Evolutionary conservation across 2,797 vertebrate species (phyloP).

Genomic region (Hypotaenidia okinawae): DNA sequence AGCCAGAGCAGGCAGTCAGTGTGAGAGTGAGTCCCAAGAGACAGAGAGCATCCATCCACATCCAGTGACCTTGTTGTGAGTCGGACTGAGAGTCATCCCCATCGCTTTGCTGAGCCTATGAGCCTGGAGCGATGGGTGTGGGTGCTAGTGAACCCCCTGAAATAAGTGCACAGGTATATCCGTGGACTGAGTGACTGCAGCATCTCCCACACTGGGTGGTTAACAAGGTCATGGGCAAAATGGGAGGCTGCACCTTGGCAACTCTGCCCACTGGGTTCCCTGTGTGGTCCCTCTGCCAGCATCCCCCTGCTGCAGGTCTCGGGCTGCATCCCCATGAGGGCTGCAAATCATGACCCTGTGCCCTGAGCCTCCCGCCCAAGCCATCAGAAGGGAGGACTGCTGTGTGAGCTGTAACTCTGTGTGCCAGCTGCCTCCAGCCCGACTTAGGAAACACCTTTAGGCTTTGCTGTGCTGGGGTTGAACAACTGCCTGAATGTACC

Average conservation of each 20-base stretch:
- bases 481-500: neutral
- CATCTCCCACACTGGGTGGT: neutral
- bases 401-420: neutral
- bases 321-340: neutral
- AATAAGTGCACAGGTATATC: neutral
- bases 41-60: neutral
- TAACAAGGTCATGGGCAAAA: neutral
- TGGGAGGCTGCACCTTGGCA: neutral
- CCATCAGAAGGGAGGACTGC: neutral
- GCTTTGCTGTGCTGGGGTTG: neutral
- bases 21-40: neutral
- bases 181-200: neutral
- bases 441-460: neutral
- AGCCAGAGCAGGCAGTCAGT: neutral
- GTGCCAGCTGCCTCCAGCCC: neutral
- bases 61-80: neutral
- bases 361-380: neutral
- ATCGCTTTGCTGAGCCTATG: neutral
- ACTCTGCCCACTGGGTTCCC: neutral
- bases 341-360: accelerated
- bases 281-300: accelerated
- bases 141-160: neutral
- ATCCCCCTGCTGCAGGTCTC: neutral
- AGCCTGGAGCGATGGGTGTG: neutral
- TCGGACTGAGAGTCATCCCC: neutral